Base-by-base conservation (phyloP, 1,140 invertebrate genomes). In the Papilio xuthus region DNA sequence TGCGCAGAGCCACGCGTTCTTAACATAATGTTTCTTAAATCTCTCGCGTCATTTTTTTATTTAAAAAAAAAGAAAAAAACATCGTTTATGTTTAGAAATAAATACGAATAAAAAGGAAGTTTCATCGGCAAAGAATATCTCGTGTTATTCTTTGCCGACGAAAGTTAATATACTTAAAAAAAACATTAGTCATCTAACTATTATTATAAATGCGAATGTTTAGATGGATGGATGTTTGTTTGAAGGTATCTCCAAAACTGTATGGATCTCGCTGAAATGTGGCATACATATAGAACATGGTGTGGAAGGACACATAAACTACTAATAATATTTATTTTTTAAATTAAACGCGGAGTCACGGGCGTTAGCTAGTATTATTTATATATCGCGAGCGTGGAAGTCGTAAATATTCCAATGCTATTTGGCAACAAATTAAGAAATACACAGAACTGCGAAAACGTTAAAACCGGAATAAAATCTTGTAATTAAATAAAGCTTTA, bases 1-100 rank as follows among this genome's bases (percentile, higher is more conserved):
- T 28, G 28, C 81, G 80, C 82, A 83, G 82, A 84, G 20, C 42
- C 18, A 86, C 80, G 84, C 84, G 84, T 89, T 86, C 84, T 84
- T 80, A 77, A 74, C 82, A 84, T 85, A 79, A 80, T 81, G 80
- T 83, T 74, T 74, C 81, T 80, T 79, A 69, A 77, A 78, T 56
- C 50, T 73, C n/a, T 76, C 67, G 32, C 32, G 7, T 37, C 73
- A 78, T 78, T 50, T 56, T 63, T 80, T 84, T 84, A 78, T 78
- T 71, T 78, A 67, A 20, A 37, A 71, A 2, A 71, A 42, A 71
- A 71, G 12, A 71, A 71, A 2, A 10, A 13, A 71, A 42, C 4
- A 18, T 32, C 26, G n/a, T 10, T 26, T 9, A 26, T 10, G 53
- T 60, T 60, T 26, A 60, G 12, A 67, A 67, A 67, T 15, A 10